Evolutionary conservation across 2,888 invertebrate genomes (phyloP).

Genomic region (Sinohyriopsis cumingii): DNA sequence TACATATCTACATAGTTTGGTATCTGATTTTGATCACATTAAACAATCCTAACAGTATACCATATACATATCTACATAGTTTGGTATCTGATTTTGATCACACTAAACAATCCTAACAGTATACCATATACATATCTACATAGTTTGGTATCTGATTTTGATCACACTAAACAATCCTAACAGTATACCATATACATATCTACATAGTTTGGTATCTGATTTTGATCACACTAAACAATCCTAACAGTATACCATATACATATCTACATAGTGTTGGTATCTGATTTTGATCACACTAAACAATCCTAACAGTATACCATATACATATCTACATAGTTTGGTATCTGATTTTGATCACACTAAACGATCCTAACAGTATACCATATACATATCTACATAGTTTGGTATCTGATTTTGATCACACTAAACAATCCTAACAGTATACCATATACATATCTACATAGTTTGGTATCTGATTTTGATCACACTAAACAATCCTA

Average conservation of each 20-base stretch:
- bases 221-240: neutral
- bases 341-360: neutral
- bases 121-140: neutral
- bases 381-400: neutral
- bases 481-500: neutral
- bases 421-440: neutral
- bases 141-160: neutral
- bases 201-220: neutral
- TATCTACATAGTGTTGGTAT: neutral
- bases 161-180: neutral
- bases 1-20: neutral
- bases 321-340: neutral
- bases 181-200: neutral
- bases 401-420: neutral
- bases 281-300: neutral
- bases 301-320: neutral
- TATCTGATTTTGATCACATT: neutral
- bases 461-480: neutral
- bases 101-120: neutral
- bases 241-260: neutral
- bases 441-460: neutral
- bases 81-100: neutral
- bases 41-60: neutral
- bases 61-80: neutral
- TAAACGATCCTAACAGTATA: neutral